A percentile compares a stretch with the other conserved stretches of the same genome.
phyloP scores from a whole-genome alignment of 2,797 vertebrate genomes.

The Periparus ater region DNA sequence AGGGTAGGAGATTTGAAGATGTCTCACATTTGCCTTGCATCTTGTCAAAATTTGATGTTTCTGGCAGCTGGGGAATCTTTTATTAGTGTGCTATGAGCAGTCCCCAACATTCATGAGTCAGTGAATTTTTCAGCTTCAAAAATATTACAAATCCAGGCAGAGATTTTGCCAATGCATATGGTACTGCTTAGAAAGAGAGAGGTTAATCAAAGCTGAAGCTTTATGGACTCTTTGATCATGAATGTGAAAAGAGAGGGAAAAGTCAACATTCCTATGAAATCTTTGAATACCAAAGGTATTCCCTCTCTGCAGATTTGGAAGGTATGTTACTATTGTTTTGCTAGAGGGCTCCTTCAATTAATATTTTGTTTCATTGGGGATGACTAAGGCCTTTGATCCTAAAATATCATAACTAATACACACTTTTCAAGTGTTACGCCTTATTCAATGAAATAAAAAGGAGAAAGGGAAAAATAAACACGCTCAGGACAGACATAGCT shows the following conservation, averaged over 20 bases:
- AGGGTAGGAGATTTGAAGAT: neutral
- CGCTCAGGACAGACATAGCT: neutral
- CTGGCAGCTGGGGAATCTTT: accelerated
- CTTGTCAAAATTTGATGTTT: neutral
- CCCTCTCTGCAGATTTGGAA: neutral
- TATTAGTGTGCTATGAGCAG: neutral
- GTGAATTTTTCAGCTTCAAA: neutral
- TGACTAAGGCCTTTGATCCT: neutral
- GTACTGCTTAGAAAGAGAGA: neutral
- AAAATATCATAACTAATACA: neutral
- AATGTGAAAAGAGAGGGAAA: neutral
- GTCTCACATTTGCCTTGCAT: neutral
- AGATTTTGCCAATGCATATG: neutral
- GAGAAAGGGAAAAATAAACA: neutral
- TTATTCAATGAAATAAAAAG: neutral
- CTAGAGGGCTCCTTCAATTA: neutral
- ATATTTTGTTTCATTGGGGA: neutral
- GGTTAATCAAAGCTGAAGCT: neutral
- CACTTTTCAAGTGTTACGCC: neutral
- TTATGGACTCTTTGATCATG: neutral
- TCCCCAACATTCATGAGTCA: neutral
- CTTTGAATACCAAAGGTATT: neutral
- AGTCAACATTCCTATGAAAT: neutral
- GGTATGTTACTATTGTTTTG: neutral
- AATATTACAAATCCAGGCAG: neutral